Base-by-base conservation (phyloP, 2,797 vertebrate genomes). In the Schizothorax lantsangensis region DNA sequence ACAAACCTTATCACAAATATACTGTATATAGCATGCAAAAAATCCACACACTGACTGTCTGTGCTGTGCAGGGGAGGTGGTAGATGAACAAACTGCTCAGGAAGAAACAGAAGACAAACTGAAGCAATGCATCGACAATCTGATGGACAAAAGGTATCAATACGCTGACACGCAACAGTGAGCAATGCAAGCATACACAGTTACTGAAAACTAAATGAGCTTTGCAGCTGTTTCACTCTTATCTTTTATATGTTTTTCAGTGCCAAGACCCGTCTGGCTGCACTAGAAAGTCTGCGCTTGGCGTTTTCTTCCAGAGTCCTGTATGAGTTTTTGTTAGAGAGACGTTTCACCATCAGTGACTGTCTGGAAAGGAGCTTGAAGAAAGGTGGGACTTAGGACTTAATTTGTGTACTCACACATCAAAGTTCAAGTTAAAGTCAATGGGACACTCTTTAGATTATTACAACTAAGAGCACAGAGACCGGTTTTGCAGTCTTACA, bases 81-180 rank as follows among this genome's bases (percentile, higher is more conserved):
- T 95, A 64, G 96, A 97, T 62, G 96, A 97, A 81, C 96, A 95
- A 91, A 95, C 95, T 17, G 97, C 96, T 59, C 96, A 97, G 92
- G 98, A 98, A 85, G 96, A 97, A 90, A 95, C 93, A 0, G 97
- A 98, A 91, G 97, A 98, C 92, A 98, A 97, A 90, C 94, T 99
- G 87, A 99, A 96, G 89, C 97, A 97, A 81, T 96, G 95, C 89
- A 97, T 99, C 79, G 98, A 98, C 91, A 96, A 92, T 90, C 94
- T 99, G 77, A 97, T 95, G 92, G 97, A 98, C 78, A 99, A 97
- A 93, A 98, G 98, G 97, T 97, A 91, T 88, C 36, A 10, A 73
- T 7, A 0, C 1, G 19, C 33, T 10, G 5, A 69, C 68, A 36
- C 1, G 11, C 15, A 57, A 43, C 57, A 30, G 17, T 52, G 6